Evolutionary conservation across 1,140 invertebrate genomes (phyloP), one percentile per base, ranked within the genome.

Genomic region (Temnothorax curvispinosus): DNA sequence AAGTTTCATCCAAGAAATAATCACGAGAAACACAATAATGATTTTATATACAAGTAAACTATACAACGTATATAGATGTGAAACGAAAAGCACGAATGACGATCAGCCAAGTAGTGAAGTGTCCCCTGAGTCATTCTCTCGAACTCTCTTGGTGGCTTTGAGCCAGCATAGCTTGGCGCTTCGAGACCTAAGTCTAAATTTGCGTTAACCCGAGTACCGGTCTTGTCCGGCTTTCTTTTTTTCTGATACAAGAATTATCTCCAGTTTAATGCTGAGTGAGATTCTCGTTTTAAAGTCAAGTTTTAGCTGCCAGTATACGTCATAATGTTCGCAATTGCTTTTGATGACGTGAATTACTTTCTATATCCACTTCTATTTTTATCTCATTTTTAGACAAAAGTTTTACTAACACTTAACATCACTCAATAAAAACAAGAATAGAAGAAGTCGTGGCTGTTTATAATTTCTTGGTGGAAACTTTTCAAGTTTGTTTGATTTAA

Each of bases 121-220:
- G 65, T 81, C 77, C 74, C 81, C 74, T 92, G 92, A 93, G 85
- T 91, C 89, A 90, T 62, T 87, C 87, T 88, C 80, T 85, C 80
- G 69, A 86, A 85, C 74, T 82, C 50, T 58, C 67, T 58, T 47
- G 60, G 81, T 94, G 93, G 92, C 93, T 87, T 65, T 56, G 67
- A 85, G 94, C 94, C 93, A 93, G 92, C 92, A 92, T 92, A 90
- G 90, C 89, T 94, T 86, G 91, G 87, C 85, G 90, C 69, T 88
- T 91, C 85, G 90, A 87, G 89, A 91, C 90, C 92, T 92, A 92
- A 93, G 92, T 92, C 93, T 94, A 94, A 94, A 94, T 94, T 94
- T 95, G 93, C 89, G 86, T 89, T 91, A 91, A 90, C 87, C 87
- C 84, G 72, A 90, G 86, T 72, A 80, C 88, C 82, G 82, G 27